phyloP scores from a whole-genome alignment of 2,797 vertebrate genomes.

The Tarsius wallacei region DNA sequence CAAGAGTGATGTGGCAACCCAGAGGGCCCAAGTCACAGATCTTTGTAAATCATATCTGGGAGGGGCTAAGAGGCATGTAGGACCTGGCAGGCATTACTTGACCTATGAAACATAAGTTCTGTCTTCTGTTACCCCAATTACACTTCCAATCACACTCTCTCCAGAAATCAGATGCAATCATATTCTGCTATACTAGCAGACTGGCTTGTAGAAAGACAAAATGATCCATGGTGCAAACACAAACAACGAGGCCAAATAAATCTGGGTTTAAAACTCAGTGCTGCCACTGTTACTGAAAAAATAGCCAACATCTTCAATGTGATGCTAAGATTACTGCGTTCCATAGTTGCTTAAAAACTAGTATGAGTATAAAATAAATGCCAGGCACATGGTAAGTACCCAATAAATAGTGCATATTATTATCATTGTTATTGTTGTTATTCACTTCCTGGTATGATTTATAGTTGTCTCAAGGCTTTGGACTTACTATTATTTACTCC shows the following conservation, averaged over 20 bases:
- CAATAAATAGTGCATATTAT: neutral
- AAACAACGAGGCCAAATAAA: neutral
- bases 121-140: neutral
- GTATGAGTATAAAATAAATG: neutral
- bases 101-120: neutral
- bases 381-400: neutral
- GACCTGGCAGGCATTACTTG: neutral
- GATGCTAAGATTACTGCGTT: neutral
- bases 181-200: neutral
- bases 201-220: neutral
- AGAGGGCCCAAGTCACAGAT: neutral
- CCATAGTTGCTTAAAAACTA: neutral
- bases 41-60: neutral
- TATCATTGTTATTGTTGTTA: neutral
- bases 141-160: neutral
- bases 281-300: neutral
- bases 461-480: neutral
- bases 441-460: conserved; percentile 1
- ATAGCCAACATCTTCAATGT: neutral
- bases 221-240: neutral
- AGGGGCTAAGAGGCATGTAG: neutral
- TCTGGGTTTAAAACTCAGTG: neutral
- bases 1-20: neutral
- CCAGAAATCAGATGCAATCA: neutral
- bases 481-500: neutral